These are phyloP conservation scores for Sebastes fasciatus DNA, from an alignment of 2,113 vertebrate species.

Conservation along the genomic window DNA sequence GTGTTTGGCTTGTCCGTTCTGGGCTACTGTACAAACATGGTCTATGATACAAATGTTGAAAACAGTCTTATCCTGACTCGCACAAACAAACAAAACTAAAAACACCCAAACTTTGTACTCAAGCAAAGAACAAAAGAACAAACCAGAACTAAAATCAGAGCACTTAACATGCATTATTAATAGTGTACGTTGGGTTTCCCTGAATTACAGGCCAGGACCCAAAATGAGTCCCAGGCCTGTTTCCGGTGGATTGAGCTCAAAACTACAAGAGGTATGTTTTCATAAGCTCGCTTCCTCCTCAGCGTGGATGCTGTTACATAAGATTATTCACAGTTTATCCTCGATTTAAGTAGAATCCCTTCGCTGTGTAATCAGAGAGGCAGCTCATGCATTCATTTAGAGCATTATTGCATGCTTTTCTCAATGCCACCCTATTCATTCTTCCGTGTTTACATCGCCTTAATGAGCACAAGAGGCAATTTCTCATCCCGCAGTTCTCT, in stretches of 20 bases:
- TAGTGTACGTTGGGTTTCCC: constrained; percentile 26
- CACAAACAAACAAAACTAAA: constrained; percentile 18
- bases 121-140: constrained; percentile 40
- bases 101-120: constrained; percentile 47
- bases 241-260: constrained; percentile 39
- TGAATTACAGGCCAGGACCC: constrained; percentile 23
- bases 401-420: constrained; percentile 37
- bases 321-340: constrained; percentile 63
- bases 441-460: constrained; percentile 43
- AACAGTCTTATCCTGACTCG: background rate
- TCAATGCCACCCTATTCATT: constrained; percentile 36
- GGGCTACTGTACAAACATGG: too few relatives aligned
- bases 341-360: constrained; percentile 56
- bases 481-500: constrained; percentile 37
- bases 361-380: constrained; percentile 52
- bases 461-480: constrained; percentile 46
- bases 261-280: constrained; percentile 33
- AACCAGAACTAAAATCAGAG: constrained; percentile 54
- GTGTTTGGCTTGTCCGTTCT: too few relatives aligned
- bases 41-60: background rate
- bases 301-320: constrained; percentile 27
- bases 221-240: constrained; percentile 34
- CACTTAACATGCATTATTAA: constrained; percentile 70
- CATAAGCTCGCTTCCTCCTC: constrained; percentile 29
- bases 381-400: constrained; percentile 51